A percentile compares a stretch with the other conserved stretches of the same genome.
Conservation (phyloP, 2,797 vertebrate species). For the Borostomias antarcticus region DNA sequence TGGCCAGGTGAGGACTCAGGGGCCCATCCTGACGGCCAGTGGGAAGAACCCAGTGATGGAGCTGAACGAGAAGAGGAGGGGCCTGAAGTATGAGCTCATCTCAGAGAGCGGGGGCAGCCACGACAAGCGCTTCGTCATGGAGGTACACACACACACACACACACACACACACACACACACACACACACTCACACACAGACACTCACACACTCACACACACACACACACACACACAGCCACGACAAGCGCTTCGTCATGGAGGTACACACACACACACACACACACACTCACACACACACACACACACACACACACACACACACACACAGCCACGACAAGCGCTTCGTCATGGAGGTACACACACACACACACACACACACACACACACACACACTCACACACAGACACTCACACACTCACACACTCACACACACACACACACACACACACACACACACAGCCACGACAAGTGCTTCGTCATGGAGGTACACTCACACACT, state of each 20-base stretch:
- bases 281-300: neutral
- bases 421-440: too few species aligned
- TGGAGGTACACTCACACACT: too few species aligned
- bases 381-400: constrained; percentile 10
- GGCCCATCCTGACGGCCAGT: constrained; percentile 97
- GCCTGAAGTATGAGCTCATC: constrained; percentile 97
- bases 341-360: neutral
- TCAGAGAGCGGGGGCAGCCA: constrained; percentile 98
- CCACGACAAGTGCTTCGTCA: too few species aligned
- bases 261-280: constrained; percentile 67
- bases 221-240: constrained; percentile 80
- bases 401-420: neutral
- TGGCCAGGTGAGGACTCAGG: constrained; percentile 96
- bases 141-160: constrained; percentile 74
- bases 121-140: constrained; percentile 98
- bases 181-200: neutral
- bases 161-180: constrained; percentile 2
- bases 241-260: constrained; percentile 99
- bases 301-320: neutral
- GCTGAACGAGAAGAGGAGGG: constrained; percentile 96
- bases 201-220: too few species aligned
- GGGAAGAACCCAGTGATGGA: constrained; percentile 99
- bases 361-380: neutral
- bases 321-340: neutral
- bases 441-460: too few species aligned